Evolutionary conservation across 1,140 invertebrate genomes (phyloP).

Genomic region (Oncopeltus fasciatus): DNA sequence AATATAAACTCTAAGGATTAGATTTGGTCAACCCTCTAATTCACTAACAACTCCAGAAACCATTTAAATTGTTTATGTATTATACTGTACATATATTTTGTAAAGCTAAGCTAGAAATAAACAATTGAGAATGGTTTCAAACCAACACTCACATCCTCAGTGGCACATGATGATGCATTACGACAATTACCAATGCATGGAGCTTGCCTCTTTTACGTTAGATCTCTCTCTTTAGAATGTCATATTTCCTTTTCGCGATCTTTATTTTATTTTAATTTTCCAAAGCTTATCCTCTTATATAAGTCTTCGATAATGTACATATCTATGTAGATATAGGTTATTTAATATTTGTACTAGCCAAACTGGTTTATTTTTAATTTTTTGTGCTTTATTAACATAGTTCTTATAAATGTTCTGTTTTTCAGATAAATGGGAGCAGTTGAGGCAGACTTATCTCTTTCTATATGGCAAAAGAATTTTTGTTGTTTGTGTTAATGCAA

Average conservation of each 20-base stretch:
- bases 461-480: too few species aligned
- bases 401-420: neutral
- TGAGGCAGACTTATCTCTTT: neutral
- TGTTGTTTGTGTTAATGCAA: too few species aligned
- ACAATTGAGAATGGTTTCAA: neutral
- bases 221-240: neutral
- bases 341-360: neutral
- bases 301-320: slow-evolving; percentile 1
- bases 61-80: neutral
- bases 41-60: neutral
- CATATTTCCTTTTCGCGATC: slow-evolving; percentile 1
- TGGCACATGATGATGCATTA: slow-evolving; percentile 8
- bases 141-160: slow-evolving; percentile 3
- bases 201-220: slow-evolving; percentile 8
- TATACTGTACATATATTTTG: neutral
- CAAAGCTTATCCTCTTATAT: slow-evolving; percentile 1
- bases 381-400: neutral
- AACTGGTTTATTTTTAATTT: neutral
- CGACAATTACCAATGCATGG: slow-evolving; percentile 8
- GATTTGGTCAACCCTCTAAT: neutral
- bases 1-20: neutral
- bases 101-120: neutral
- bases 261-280: neutral
- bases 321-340: neutral
- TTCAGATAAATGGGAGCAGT: neutral